Evolutionary conservation across 1,140 invertebrate species (phyloP).

Genomic region (Teleopsis dalmanni): DNA sequence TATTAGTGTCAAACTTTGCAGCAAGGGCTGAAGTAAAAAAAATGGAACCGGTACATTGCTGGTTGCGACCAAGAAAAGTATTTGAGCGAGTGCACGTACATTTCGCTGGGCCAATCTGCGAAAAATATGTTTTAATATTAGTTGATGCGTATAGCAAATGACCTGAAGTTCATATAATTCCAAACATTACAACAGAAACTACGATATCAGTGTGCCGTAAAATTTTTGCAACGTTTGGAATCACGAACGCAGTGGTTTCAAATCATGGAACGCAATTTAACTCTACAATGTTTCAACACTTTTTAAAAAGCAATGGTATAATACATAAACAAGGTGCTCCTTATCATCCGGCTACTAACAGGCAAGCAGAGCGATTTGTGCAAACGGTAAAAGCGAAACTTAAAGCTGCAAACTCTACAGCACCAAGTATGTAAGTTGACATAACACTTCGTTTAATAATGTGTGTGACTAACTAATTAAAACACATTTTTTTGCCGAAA

Average conservation of each 20-base stretch:
- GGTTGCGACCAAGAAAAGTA: conserved; percentile 26
- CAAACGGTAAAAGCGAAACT: conserved; percentile 13
- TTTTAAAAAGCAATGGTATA: conserved; percentile 11
- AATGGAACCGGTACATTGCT: conserved; percentile 16
- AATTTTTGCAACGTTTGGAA: conserved; percentile 11
- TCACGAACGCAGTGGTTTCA: conserved; percentile 5
- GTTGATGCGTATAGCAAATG: conserved; percentile 42
- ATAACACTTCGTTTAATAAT: too few relatives aligned
- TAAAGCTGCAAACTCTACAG: too few relatives aligned
- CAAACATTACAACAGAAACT: conserved; percentile 9
- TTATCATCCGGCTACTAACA: conserved; percentile 13
- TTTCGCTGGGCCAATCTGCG: conserved; percentile 7
- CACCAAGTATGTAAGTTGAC: too few relatives aligned
- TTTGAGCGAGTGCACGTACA: conserved; percentile 32
- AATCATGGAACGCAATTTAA: conserved; percentile 16
- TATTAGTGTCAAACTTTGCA: conserved; percentile 6
- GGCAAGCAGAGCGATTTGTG: conserved; percentile 12
- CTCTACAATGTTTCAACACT: conserved; percentile 7
- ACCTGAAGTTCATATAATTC: conserved; percentile 25
- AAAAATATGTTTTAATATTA: conserved; percentile 29
- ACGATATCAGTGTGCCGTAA: conserved; percentile 8
- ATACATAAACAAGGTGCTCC: conserved; percentile 6
- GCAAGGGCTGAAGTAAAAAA: not conserved
- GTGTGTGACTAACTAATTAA: too few relatives aligned
- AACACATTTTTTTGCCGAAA: too few relatives aligned